Conservation (phyloP, 1,140 invertebrate genomes). For the Diprion similis region DNA sequence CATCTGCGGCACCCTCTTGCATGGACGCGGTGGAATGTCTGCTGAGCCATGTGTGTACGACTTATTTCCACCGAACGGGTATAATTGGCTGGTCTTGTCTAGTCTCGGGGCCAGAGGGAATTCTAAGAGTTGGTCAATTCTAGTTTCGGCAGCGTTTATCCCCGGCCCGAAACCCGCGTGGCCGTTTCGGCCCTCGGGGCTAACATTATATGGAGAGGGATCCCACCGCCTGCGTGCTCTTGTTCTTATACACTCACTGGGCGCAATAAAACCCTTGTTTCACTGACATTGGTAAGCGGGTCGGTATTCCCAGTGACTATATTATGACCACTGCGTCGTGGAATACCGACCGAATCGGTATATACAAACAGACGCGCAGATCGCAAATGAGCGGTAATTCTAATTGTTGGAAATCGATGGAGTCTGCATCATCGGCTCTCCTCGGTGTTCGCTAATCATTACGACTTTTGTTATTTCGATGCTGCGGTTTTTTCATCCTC, state of each 20-base stretch:
- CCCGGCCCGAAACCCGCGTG: constrained; percentile 2
- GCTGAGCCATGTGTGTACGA: not conserved
- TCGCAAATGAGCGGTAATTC: too few relatives aligned
- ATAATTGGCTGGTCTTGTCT: constrained; percentile 3
- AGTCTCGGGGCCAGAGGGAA: constrained; percentile 5
- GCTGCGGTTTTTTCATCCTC: too few relatives aligned
- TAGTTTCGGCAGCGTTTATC: constrained; percentile 7
- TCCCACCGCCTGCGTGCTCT: not conserved
- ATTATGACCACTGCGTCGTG: too few relatives aligned
- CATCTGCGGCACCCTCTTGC: too few relatives aligned
- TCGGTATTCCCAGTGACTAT: too few relatives aligned
- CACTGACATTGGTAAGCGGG: not conserved
- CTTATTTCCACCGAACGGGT: not conserved
- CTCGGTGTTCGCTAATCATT: too few relatives aligned
- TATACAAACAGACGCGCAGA: too few relatives aligned
- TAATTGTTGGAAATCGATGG: too few relatives aligned
- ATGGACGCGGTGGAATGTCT: too few relatives aligned
- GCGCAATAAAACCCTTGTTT: not conserved
- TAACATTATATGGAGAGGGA: not conserved
- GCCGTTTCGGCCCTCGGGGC: not conserved
- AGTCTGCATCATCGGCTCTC: too few relatives aligned
- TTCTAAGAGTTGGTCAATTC: constrained; percentile 2
- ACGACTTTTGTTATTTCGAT: too few relatives aligned
- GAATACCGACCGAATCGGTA: too few relatives aligned
- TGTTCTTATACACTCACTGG: not conserved